Base-by-base conservation (phyloP, 92 coral and sea anemone genomes). In the Meandrina meandrites region DNA sequence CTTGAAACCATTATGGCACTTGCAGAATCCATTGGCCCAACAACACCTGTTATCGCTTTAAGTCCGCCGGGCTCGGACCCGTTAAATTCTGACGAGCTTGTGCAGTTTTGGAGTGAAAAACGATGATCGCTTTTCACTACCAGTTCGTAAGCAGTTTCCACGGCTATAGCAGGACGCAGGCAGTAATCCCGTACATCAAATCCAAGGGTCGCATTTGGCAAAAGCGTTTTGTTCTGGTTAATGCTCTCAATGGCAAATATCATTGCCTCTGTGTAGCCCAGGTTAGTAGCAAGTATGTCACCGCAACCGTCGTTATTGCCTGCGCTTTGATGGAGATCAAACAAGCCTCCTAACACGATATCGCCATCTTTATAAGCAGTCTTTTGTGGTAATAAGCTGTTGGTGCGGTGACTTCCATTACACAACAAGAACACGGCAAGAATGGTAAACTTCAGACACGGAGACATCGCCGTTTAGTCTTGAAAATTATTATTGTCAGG, bases 11-110 rank as follows among this genome's bases (percentile, higher is more conserved):
- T 75, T 0, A 91, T 88, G 4, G 95, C 93, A 27, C 91, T 88
- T 0, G 90, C 76, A 0, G 97, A 94, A 18, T 88, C 84, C 30
- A 92, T 91, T 16, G 92, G 84, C 15, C 97, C 97, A 24, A 94
- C 80, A 13, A 94, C 88, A 0, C 90, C 97, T 5, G 92, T 79
- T 30, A 92, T 87, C 34, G 80, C 78, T 17, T 86, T 77, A 45
- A 78, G 40, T 13, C 64, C 75, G 40, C 34, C 60, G 8, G 27
- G 3, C 42, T 8, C 37, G 5, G 45, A 8, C 17, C n/a, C 70
- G 75, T 66, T 64, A 50, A 36, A 28, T 19, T 42, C 54, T 22
- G 45, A 66, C 27, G 56, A 0, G 57, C 27, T 30, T 14, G 76
- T 37, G 51, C 85, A 81, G 57, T 81, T 81, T 45, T 45, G 58